Percentiles rank a stretch among this genome's conserved stretches.
phyloP scores from a whole-genome alignment of 1,140 invertebrate species.

The Drosophila burlai region DNA sequence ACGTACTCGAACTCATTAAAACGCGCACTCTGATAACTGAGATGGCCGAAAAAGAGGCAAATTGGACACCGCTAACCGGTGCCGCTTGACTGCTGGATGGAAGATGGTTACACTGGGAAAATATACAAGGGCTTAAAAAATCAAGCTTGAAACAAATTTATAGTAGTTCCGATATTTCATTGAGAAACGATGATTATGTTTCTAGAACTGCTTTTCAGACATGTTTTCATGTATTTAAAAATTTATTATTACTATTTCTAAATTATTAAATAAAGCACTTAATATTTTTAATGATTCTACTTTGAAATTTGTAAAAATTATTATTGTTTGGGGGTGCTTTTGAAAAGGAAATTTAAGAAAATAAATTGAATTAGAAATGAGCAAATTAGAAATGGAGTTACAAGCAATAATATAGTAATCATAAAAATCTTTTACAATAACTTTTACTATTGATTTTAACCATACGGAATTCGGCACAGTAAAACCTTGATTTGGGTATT shows the following conservation, averaged over 20 bases:
- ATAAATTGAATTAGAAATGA: neutral
- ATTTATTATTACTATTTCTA: neutral
- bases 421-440: neutral
- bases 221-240: neutral
- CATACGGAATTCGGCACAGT: no score
- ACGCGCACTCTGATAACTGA: slow-evolving; percentile 82
- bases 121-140: neutral
- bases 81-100: slow-evolving; percentile 25
- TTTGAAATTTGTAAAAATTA: no score
- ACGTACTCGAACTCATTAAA: slow-evolving; percentile 83
- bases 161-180: no score
- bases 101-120: slow-evolving; percentile 9
- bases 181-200: neutral
- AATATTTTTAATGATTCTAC: neutral
- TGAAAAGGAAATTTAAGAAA: neutral
- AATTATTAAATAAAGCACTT: neutral
- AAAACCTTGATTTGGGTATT: no score
- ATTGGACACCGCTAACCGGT: slow-evolving; percentile 35
- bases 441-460: neutral
- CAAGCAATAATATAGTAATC: neutral
- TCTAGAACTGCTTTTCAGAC: neutral
- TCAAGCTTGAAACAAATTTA: neutral
- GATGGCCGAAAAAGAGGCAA: slow-evolving; percentile 60
- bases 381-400: neutral
- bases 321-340: neutral